phyloP scores from a whole-genome alignment of 1,140 invertebrate species.

The Eurosta solidaginis region DNA sequence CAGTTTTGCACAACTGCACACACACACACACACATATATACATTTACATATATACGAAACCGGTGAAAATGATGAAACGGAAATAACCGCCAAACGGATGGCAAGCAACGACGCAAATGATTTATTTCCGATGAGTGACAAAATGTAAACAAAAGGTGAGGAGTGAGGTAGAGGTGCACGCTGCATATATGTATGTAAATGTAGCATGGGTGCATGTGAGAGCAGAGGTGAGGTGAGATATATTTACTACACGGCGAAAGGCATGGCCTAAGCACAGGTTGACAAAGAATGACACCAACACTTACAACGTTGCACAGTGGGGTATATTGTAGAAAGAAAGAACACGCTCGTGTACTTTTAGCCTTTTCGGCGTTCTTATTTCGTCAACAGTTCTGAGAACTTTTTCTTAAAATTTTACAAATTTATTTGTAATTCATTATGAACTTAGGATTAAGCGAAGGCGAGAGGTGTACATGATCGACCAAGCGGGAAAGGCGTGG shows the following conservation, averaged over 20 bases:
- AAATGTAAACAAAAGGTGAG: conserved; percentile 37
- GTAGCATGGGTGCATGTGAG: background rate
- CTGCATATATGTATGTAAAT: background rate
- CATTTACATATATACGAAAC: background rate
- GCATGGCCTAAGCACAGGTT: background rate
- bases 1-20: background rate
- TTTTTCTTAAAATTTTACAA: too few species aligned
- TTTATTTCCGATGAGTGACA: conserved; percentile 60
- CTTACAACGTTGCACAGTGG: too few species aligned
- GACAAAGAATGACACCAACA: too few species aligned
- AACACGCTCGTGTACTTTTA: too few species aligned
- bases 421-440: too few species aligned
- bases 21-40: background rate
- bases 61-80: conserved; percentile 47
- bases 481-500: too few species aligned
- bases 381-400: too few species aligned
- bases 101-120: conserved; percentile 60
- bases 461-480: too few species aligned
- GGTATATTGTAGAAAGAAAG: too few species aligned
- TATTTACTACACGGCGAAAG: background rate
- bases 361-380: too few species aligned
- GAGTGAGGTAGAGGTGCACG: background rate
- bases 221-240: background rate
- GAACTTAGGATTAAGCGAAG: too few species aligned
- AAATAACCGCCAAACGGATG: conserved; percentile 59